Evolutionary conservation across 2,797 vertebrate species (phyloP), one percentile per base, ranked within the genome.

Genomic region (Champsocephalus gunnari): DNA sequence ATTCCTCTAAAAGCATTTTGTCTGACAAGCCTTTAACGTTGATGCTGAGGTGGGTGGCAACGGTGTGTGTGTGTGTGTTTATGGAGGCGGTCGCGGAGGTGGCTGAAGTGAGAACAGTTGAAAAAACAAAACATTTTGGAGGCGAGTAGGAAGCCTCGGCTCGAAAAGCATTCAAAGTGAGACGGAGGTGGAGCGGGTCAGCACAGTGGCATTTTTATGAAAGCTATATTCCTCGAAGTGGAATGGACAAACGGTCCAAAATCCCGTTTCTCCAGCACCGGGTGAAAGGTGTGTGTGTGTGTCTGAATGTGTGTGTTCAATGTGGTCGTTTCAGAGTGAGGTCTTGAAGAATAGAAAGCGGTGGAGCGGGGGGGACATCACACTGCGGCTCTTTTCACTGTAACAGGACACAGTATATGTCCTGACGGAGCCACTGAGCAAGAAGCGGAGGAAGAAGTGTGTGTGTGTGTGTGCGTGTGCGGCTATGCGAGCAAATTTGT

Each of bases 1-100:
- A 76, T 83, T 84, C 83, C 62, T 80, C 61, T 88, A 73, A 91
- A 90, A 91, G 85, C 78, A 66, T 77, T 89, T 92, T 81, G 77
- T 85, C 77, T 83, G 80, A 89, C 79, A 77, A 82, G 71, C 70
- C 32, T 75, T 69, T 38, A 38, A 68, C 75, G 82, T 73, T 63
- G 84, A 57, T 49, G 44, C 50, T 3, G 19, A 57, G 64, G 81
- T 80, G 77, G 71, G 73, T 73, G 73, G 70, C 57, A 76, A 54
- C 5, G 1, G 34, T 54, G 68, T 60, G 60, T 43, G 66, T 53
- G 21, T 21, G 24, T 59, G 63, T 62, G 56, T 75, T 10, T 81
- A 71, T 54, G 83, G 71, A 56, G 81, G 86, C 50, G 53, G 72
- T 28, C 1, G 24, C 12, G 19, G 64, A 61, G 78, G 68, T 51